Percentiles rank a stretch among this genome's conserved stretches.
Evolutionary conservation across 2,888 invertebrate genomes (phyloP).

Genomic region (Drosophila siamana): DNA sequence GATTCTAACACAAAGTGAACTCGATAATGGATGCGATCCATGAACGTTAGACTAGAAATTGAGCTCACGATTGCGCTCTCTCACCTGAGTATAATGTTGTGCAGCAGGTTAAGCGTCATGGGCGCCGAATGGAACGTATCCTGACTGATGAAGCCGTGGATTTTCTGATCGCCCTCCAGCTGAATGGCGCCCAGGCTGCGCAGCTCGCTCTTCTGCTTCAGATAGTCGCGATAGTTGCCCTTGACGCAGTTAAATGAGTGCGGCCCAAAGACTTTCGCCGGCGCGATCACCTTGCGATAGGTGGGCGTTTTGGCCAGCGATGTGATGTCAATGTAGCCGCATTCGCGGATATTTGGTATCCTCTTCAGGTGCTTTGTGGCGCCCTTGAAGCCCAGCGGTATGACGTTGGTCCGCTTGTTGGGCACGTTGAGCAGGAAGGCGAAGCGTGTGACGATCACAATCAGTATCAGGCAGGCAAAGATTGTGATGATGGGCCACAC

Average conservation of each 20-base stretch:
- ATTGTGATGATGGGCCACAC: constrained; percentile 75
- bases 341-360: constrained; percentile 58
- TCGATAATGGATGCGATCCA: no score
- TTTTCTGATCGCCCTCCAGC: constrained; percentile 10
- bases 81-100: constrained; percentile 85
- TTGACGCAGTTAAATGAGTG: constrained; percentile 57
- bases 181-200: constrained; percentile 69
- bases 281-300: constrained; percentile 17
- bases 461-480: constrained; percentile 86
- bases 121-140: constrained; percentile 87
- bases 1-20: no score
- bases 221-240: constrained; percentile 33
- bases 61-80: no score
- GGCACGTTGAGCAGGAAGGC: constrained; percentile 52
- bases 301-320: constrained; percentile 11
- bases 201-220: constrained; percentile 20
- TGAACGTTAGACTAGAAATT: no score
- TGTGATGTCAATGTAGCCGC: constrained; percentile 62
- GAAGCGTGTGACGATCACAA: constrained; percentile 60
- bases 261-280: constrained; percentile 39
- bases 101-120: constrained; percentile 72
- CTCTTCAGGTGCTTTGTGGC: not conserved
- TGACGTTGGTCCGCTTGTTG: constrained; percentile 34
- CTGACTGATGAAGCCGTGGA: constrained; percentile 86
- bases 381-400: constrained; percentile 58